A percentile compares a stretch with the other conserved stretches of the same genome.
phyloP scores from a whole-genome alignment of 2,113 vertebrate species.

The Trogon melanurus region DNA sequence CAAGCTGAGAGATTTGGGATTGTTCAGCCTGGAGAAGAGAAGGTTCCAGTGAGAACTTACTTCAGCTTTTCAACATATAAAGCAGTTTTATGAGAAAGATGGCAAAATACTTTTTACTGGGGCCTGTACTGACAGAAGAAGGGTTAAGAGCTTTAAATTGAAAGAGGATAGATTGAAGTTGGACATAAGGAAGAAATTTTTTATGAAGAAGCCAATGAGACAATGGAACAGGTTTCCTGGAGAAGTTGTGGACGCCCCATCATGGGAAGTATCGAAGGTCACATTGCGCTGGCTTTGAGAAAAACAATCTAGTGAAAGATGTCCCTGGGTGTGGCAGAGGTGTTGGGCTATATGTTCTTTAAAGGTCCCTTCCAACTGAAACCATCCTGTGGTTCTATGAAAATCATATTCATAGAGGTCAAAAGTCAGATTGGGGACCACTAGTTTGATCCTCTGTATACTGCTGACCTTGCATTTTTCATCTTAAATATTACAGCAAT shows the following conservation, averaged over 20 bases:
- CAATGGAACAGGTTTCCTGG: not conserved
- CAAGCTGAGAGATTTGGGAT: rapidly evolving
- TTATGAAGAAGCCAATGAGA: not conserved
- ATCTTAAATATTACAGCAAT: not conserved
- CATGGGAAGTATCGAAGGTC: not conserved
- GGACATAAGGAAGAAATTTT: not conserved
- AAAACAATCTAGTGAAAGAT: not conserved
- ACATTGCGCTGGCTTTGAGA: not conserved
- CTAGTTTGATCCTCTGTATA: not conserved
- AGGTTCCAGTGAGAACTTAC: not conserved
- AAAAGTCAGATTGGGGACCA: not conserved
- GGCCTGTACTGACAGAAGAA: not conserved
- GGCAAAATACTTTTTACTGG: not conserved
- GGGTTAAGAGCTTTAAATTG: not conserved
- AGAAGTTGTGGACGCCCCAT: not conserved
- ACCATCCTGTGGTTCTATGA: not conserved
- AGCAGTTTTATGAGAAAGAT: rapidly evolving
- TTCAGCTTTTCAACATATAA: not conserved
- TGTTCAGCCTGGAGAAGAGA: not conserved
- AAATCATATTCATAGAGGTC: not conserved
- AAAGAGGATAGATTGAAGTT: not conserved
- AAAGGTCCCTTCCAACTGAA: not conserved
- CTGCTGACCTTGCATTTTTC: not conserved
- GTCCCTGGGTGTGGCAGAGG: not conserved
- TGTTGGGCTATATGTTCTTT: not conserved